These are phyloP conservation scores for Sebastes variabilis DNA, from an alignment of 2,797 vertebrate species.

Conservation along the genomic window DNA sequence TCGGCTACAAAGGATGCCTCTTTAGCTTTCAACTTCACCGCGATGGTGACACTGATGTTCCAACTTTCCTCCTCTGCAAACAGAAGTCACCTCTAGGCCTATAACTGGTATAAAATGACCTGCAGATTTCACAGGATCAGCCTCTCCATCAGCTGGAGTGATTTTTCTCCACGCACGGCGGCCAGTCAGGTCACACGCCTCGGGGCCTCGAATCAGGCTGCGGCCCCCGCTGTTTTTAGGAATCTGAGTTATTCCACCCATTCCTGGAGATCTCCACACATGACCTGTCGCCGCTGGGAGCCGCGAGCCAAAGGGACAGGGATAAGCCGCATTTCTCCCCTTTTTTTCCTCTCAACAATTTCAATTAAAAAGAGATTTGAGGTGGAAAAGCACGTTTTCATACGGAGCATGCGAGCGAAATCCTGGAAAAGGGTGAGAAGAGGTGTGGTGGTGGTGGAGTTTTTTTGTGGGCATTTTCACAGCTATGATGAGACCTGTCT, in stretches of 20 bases:
- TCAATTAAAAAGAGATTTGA: conserved; percentile 90
- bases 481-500: background rate
- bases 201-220: conserved; percentile 1
- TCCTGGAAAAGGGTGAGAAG: conserved; percentile 34
- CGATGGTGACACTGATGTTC: conserved; percentile 7
- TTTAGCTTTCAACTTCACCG: conserved; percentile 25
- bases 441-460: conserved; percentile 2
- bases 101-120: background rate
- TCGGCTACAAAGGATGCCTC: background rate
- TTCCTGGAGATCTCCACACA: conserved; percentile 78
- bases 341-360: conserved; percentile 62
- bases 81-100: background rate
- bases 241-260: conserved; percentile 82
- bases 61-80: background rate
- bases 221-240: conserved; percentile 74
- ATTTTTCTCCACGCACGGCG: conserved; percentile 21
- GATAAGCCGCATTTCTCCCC: conserved; percentile 80
- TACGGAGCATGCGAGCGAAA: conserved; percentile 35
- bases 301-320: conserved; percentile 61
- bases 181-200: conserved; percentile 29
- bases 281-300: conserved; percentile 75
- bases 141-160: conserved; percentile 4
- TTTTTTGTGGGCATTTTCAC: conserved; percentile 3
- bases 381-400: conserved; percentile 80
- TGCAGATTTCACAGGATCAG: background rate